phyloP scores from a whole-genome alignment of 2,888 invertebrate genomes.

The Eustalomyia histrio region DNA sequence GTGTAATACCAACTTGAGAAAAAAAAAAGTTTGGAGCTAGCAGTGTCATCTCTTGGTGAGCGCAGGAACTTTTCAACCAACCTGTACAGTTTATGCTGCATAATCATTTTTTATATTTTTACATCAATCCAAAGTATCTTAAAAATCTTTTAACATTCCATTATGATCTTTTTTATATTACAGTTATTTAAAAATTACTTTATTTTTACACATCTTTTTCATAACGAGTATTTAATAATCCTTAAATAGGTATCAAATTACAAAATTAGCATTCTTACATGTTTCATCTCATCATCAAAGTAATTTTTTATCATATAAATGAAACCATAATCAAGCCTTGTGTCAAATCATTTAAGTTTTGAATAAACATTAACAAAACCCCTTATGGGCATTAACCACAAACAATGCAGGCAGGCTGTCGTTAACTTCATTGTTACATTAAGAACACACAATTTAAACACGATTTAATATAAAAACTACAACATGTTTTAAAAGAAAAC shows the following conservation, averaged over 20 bases:
- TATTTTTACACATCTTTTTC: neutral
- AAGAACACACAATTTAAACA: conserved; percentile 60
- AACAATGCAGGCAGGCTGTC: conserved; percentile 31
- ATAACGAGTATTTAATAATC: conserved; percentile 37
- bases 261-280: conserved; percentile 41
- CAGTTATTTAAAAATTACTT: neutral
- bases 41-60: too few species aligned
- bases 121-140: too few species aligned
- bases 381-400: conserved; percentile 33
- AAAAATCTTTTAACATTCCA: too few species aligned
- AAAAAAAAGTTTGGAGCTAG: too few species aligned
- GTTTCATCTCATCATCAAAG: neutral
- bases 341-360: conserved; percentile 66
- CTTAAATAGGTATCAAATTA: conserved; percentile 56
- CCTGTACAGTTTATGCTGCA: too few species aligned
- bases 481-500: conserved; percentile 40
- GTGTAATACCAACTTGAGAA: too few species aligned
- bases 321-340: conserved; percentile 62
- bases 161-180: neutral
- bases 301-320: neutral
- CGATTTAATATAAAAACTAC: conserved; percentile 48
- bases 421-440: conserved; percentile 60
- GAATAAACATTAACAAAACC: conserved; percentile 62
- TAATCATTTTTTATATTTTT: too few species aligned
- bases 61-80: too few species aligned